Percentiles rank a stretch among this genome's conserved stretches.
Conservation (phyloP, 1,140 invertebrate genomes). For the Macrotrachela quadricornifera region DNA sequence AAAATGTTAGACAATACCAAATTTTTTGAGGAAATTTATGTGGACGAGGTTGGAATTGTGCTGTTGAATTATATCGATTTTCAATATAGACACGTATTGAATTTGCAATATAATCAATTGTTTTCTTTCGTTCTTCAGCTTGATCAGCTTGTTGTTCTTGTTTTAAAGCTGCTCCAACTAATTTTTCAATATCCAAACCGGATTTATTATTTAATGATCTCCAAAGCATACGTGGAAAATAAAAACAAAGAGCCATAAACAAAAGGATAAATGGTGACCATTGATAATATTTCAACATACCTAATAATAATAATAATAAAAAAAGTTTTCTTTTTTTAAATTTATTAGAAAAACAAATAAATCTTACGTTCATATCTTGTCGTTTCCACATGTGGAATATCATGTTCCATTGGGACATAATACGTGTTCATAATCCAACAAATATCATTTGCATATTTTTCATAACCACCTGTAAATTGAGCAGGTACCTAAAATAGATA, state of each 20-base stretch:
- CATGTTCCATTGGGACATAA: slow-evolving; percentile 8
- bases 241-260: slow-evolving; percentile 36
- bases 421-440: slow-evolving; percentile 16
- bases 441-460: slow-evolving; percentile 29
- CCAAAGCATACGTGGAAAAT: slow-evolving; percentile 37
- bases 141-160: not conserved
- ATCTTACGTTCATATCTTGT: slow-evolving; percentile 4
- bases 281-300: slow-evolving; percentile 34
- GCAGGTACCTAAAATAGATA: slow-evolving; percentile 17
- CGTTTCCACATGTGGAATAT: not conserved
- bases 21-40: not conserved
- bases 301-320: not conserved
- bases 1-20: slow-evolving; percentile 11
- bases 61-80: not conserved
- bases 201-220: slow-evolving; percentile 7
- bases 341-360: slow-evolving; percentile 31
- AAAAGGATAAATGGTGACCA: slow-evolving; percentile 38
- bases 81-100: slow-evolving; percentile 3
- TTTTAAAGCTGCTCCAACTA: slow-evolving; percentile 3
- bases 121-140: not conserved
- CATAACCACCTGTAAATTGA: slow-evolving; percentile 31
- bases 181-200: slow-evolving; percentile 1
- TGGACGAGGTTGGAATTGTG: too few relatives aligned
- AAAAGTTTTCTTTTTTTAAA: too few relatives aligned
- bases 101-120: slow-evolving; percentile 5